Conservation (phyloP, 1,140 invertebrate genomes). For the Whitmania pigra region DNA sequence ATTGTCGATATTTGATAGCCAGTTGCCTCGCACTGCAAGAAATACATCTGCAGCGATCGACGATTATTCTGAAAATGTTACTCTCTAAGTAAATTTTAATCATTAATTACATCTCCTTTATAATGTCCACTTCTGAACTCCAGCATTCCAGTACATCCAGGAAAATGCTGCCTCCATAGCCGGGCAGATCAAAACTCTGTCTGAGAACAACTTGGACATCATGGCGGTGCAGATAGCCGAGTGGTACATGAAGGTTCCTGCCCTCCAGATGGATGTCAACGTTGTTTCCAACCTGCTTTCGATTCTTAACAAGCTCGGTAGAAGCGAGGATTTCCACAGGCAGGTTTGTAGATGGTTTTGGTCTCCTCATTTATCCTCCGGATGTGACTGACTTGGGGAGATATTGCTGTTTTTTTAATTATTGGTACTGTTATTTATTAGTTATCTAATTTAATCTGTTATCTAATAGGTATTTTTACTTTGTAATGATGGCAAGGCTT, state of each 20-base stretch:
- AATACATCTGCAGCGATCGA: no score
- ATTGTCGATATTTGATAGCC: no score
- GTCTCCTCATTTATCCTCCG: neutral
- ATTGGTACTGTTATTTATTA: no score
- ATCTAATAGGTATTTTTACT: neutral
- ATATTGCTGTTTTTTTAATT: no score
- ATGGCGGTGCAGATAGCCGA: neutral
- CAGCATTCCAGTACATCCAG: neutral
- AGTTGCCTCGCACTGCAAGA: no score
- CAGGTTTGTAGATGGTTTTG: neutral
- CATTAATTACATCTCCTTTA: no score
- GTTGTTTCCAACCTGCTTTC: constrained; percentile 1
- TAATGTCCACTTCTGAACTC: no score
- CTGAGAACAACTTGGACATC: neutral
- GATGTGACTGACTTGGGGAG: neutral
- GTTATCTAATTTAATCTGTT: no score
- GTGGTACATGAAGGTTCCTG: neutral
- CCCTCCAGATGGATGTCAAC: neutral
- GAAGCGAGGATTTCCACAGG: constrained; percentile 13
- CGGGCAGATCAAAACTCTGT: constrained; percentile 1
- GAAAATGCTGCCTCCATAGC: neutral
- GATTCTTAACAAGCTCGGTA: neutral
- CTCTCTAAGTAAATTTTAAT: no score
- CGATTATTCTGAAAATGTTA: no score
- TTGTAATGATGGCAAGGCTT: neutral